Evolutionary conservation across 2,797 vertebrate species (phyloP), one percentile per base, ranked within the genome.

Genomic region (Kryptolebias ocellatus): DNA sequence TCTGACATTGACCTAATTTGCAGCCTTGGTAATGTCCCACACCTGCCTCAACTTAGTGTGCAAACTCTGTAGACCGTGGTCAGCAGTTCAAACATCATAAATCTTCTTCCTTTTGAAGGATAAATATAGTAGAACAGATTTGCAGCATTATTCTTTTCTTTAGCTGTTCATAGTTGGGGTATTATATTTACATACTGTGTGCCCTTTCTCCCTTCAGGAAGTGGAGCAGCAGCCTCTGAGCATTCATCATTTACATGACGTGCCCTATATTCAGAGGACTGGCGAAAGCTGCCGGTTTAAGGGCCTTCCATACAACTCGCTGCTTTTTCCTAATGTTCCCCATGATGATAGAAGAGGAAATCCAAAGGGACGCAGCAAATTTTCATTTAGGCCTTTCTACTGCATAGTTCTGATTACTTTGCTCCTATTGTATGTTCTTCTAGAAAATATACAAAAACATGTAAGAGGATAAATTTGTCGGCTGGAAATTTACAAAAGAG

Each of bases 191-290:
- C 83, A 70, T 78, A 72, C 72, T 47, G 39, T 29, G 73, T 83
- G 80, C 71, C 78, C 80, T 72, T 83, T 65, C 39, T 82, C 29
- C 24, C 60, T 87, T 29, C 67, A 69, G 82, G 74, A 88, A 88
- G 78, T 79, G 70, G 87, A 89, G 82, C 88, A 84, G 83, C 77
- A 82, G 81, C 83, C 84, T 86, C 67, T 24, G 67, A 85, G 83
- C 86, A 90, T 92, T 91, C 83, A 91, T 93, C 90, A 92, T 92
- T 89, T 86, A 84, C 82, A 81, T 83, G 87, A 88, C 79, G 39
- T 87, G 91, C 46, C 90, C 90, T 91, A 90, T 81, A 90, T 91
- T 89, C 78, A 74, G 75, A 80, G 63, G 60, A 80, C 72, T 60
- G 67, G 66, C 65, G 74, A 76, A 73, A 58, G 70, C 79, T 27